A percentile compares a stretch with the other conserved stretches of the same genome.
Evolutionary conservation across 1,140 invertebrate species (phyloP).

Genomic region (Oscheius sp.): DNA sequence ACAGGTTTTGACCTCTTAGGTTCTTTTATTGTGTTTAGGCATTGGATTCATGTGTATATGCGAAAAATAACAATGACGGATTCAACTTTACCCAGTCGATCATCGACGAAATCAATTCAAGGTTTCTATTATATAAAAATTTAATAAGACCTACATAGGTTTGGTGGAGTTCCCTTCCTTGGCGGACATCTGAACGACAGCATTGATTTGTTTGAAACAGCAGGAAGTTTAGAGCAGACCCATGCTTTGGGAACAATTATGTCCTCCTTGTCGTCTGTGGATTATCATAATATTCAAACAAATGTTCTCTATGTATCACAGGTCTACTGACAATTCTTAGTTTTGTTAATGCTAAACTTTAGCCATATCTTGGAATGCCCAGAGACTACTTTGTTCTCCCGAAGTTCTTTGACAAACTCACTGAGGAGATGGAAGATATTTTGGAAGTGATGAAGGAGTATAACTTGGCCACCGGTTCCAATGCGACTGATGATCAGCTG

Average conservation of each 20-base stretch:
- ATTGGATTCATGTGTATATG: no score
- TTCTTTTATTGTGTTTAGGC: no score
- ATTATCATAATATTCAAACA: constrained; percentile 34
- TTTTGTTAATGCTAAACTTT: no score
- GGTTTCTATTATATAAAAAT: no score
- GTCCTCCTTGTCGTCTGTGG: constrained; percentile 37
- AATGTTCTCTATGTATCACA: constrained; percentile 50
- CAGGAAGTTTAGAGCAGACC: constrained; percentile 5
- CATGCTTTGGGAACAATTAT: constrained; percentile 41
- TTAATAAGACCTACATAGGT: no score
- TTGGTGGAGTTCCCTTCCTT: constrained; percentile 21
- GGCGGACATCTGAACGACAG: no score
- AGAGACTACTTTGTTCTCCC: constrained; percentile 47
- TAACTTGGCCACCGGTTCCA: not conserved
- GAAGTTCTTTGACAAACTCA: constrained; percentile 39
- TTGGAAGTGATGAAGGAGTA: constrained; percentile 19
- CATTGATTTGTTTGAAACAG: not conserved
- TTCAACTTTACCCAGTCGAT: no score
- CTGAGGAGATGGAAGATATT: constrained; percentile 26
- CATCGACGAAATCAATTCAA: no score
- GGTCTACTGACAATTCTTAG: no score
- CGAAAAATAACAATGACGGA: no score
- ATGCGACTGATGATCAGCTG: constrained; percentile 2
- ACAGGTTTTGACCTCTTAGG: no score
- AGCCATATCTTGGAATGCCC: constrained; percentile 37